These are phyloP conservation scores for Drosophila mimetica DNA, from an alignment of 2,888 invertebrate species.

Conservation along the genomic window DNA sequence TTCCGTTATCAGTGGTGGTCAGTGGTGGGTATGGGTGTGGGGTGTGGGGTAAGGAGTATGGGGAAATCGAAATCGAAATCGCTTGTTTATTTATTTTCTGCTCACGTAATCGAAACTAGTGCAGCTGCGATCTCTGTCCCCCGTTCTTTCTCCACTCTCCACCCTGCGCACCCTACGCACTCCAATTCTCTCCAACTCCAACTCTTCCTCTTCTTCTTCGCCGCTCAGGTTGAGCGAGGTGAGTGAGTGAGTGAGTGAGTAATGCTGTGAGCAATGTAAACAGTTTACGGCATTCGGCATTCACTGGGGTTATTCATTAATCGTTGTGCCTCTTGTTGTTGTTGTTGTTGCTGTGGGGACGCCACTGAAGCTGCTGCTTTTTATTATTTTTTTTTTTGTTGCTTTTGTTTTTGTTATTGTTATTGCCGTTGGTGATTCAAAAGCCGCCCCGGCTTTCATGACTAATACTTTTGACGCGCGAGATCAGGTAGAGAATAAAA, in stretches of 20 bases:
- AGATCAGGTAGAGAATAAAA: constrained; percentile 37
- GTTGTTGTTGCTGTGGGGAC: constrained; percentile 25
- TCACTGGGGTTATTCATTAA: constrained; percentile 54
- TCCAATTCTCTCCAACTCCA: neutral
- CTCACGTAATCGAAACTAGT: constrained; percentile 45
- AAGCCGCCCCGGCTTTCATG: constrained; percentile 58
- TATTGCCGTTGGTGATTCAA: constrained; percentile 63
- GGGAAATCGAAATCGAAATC: constrained; percentile 11
- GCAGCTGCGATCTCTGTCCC: constrained; percentile 23
- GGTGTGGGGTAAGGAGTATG: neutral
- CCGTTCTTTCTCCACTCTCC: too few relatives aligned
- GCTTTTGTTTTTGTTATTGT: constrained; percentile 14
- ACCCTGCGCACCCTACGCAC: neutral
- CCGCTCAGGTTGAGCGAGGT: constrained; percentile 22
- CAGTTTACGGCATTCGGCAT: constrained; percentile 53
- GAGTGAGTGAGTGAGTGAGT: constrained; percentile 41
- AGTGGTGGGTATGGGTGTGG: constrained; percentile 4
- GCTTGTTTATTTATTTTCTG: constrained; percentile 38
- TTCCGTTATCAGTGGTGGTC: constrained; percentile 27
- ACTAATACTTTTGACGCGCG: constrained; percentile 55
- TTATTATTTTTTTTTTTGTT: neutral
- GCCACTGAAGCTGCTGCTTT: constrained; percentile 24
- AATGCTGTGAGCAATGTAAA: constrained; percentile 57
- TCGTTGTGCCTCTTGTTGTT: constrained; percentile 13
- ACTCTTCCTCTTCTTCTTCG: neutral